Base-by-base conservation (phyloP, 2,888 invertebrate species). In the Cremastobaeus sp. region DNA sequence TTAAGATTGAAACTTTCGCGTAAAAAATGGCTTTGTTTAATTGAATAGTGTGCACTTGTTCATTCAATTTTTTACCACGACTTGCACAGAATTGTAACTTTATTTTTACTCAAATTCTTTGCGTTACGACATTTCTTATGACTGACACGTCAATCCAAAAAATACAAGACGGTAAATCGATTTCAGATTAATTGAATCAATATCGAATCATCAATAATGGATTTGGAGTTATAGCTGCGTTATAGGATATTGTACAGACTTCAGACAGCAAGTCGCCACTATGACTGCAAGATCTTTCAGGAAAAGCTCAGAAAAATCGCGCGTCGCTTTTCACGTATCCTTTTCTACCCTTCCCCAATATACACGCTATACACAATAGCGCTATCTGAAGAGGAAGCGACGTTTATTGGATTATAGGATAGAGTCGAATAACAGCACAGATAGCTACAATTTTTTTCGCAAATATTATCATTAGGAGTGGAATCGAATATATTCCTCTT, bases 251-350 rank as follows among this genome's bases (percentile, higher is more conserved):
- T 48, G 57, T 41, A 20, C 21, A 25, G 41, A 43, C 14, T 15
- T 15, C 68, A 77, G 80, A 79, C 76, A 43, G 64, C 70, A 47
- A 68, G 76, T 60, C 76, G 76, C 74, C 78, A 48, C 50, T 57
- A 11, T 15, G 57, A 48, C 43, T 45, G 41, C 35, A 43, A 34
- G 57, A 54, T 69, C 54, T 69, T 54, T 11, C 54, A 30, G 32
- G 39, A 32, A 54, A 62, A 37, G 50, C 50, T 34, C 43, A 52
- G 21, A 52, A 52, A 28, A 43, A 52, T 52, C 11, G 35, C 45
- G 35, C 45, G 17, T 47, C 14, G 15, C 48, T 30, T 52, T 30
- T 35, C 15, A 43, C 52, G 8, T 37, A 12, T 11, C 11, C 30
- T 30, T n/a, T 14, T 45, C 30, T 20, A 9, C 6, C n/a, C 34